Percentiles rank a stretch among this genome's conserved stretches.
Evolutionary conservation across 2,888 invertebrate genomes (phyloP).

Genomic region (Cyrtodaria siliqua): DNA sequence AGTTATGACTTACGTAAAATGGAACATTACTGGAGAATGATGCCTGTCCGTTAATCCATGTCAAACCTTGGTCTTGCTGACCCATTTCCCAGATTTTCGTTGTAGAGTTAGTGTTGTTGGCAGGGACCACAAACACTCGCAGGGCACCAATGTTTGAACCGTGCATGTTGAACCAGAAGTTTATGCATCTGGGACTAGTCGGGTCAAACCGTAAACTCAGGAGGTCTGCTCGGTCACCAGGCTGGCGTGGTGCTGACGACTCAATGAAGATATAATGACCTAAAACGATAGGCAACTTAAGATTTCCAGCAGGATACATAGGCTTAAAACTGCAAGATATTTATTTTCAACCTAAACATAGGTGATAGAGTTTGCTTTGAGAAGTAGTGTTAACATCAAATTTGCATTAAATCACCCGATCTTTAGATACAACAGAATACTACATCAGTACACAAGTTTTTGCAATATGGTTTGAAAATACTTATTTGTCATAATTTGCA

Average conservation of each 20-base stretch:
- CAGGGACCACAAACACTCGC: conserved; percentile 62
- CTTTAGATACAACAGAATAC: too few species aligned
- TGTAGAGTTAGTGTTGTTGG: conserved; percentile 56
- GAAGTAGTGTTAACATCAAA: too few species aligned
- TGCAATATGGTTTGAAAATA: too few species aligned
- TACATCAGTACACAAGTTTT: too few species aligned
- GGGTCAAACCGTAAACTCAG: conserved; percentile 65
- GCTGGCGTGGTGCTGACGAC: conserved; percentile 88
- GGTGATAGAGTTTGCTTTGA: too few species aligned
- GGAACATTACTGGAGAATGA: conserved; percentile 66
- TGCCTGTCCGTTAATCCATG: conserved; percentile 72
- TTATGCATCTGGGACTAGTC: conserved; percentile 73
- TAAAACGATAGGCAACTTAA: too few species aligned
- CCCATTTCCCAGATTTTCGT: conserved; percentile 73
- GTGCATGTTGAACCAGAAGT: conserved; percentile 82
- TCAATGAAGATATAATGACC: conserved; percentile 88
- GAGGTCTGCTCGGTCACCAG: conserved; percentile 85
- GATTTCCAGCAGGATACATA: too few species aligned
- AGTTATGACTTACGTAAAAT: conserved; percentile 70
- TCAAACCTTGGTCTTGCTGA: conserved; percentile 63
- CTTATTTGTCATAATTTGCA: too few species aligned
- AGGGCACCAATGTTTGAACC: conserved; percentile 74
- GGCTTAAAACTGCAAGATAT: too few species aligned
- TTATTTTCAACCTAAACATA: too few species aligned
- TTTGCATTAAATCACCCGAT: too few species aligned